These are phyloP conservation scores for Ammodramus savannarum DNA, from an alignment of 2,113 vertebrate genomes.

Conservation along the genomic window DNA sequence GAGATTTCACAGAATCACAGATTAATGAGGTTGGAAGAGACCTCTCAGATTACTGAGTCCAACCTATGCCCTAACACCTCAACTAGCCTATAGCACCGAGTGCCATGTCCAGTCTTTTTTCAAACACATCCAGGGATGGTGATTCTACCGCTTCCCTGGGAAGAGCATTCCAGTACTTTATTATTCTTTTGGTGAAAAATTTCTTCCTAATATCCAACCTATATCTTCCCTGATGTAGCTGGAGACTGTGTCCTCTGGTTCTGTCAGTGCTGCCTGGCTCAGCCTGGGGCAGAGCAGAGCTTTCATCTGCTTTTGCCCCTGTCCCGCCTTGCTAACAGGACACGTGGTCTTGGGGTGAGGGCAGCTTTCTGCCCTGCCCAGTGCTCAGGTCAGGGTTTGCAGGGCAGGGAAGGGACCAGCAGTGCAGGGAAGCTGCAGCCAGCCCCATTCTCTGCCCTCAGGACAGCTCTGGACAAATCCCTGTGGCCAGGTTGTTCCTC, in stretches of 20 bases:
- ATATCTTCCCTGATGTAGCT: no score
- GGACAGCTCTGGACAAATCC: background rate
- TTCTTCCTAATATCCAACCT: no score
- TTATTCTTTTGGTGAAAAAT: no score
- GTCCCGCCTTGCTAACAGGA: background rate
- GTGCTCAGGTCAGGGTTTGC: background rate
- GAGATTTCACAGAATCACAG: background rate
- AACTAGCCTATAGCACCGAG: no score
- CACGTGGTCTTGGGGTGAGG: accelerated
- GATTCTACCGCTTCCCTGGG: no score
- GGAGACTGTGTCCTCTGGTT: no score
- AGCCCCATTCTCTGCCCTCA: background rate
- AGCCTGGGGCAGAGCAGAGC: background rate
- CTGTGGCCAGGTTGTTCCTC: accelerated
- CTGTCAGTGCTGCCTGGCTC: background rate
- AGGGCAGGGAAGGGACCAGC: background rate
- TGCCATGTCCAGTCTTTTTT: no score
- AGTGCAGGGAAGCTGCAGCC: background rate
- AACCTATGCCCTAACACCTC: no score
- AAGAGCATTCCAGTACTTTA: no score
- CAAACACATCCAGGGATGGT: no score
- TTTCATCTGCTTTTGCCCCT: background rate
- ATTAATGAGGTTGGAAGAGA: no score
- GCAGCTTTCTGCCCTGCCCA: background rate
- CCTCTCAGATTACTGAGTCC: no score